Evolutionary conservation across 2,888 invertebrate species (phyloP).

Genomic region (Drosophila paranaensis): DNA sequence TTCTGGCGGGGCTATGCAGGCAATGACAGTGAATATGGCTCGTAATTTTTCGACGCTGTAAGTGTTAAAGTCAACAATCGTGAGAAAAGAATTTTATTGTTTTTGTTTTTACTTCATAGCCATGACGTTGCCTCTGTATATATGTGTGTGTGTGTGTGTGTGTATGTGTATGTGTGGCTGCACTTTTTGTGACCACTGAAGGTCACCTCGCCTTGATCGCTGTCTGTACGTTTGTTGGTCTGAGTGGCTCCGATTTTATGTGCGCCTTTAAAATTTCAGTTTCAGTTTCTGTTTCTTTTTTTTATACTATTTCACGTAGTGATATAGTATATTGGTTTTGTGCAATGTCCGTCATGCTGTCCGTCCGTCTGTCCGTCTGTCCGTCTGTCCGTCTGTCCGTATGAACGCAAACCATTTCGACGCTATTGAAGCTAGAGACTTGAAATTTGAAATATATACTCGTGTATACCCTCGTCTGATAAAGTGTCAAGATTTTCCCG

Average conservation of each 20-base stretch:
- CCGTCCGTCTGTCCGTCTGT: too few relatives aligned
- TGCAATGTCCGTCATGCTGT: too few relatives aligned
- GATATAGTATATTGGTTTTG: too few relatives aligned
- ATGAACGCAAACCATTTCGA: too few relatives aligned
- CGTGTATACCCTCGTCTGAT: too few relatives aligned
- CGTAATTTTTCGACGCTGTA: conserved; percentile 67
- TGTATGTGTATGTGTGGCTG: conserved; percentile 50
- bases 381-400: too few relatives aligned
- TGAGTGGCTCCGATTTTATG: conserved; percentile 68
- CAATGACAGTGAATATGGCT: conserved; percentile 76
- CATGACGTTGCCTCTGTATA: conserved; percentile 28
- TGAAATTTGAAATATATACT: too few relatives aligned
- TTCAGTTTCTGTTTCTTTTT: neutral
- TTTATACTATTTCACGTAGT: too few relatives aligned
- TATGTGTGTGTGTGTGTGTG: conserved; percentile 42
- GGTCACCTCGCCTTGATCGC: conserved; percentile 67
- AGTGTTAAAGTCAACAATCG: conserved; percentile 82
- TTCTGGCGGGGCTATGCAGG: conserved; percentile 57
- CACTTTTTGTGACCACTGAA: conserved; percentile 68
- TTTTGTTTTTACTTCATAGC: conserved; percentile 49
- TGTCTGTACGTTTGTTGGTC: conserved; percentile 38
- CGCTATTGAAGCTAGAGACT: too few relatives aligned
- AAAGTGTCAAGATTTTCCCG: too few relatives aligned
- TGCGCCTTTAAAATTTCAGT: conserved; percentile 57
- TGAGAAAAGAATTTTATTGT: conserved; percentile 82